Base-by-base conservation (phyloP, 2,888 invertebrate genomes). In the Amorpha juglandis region DNA sequence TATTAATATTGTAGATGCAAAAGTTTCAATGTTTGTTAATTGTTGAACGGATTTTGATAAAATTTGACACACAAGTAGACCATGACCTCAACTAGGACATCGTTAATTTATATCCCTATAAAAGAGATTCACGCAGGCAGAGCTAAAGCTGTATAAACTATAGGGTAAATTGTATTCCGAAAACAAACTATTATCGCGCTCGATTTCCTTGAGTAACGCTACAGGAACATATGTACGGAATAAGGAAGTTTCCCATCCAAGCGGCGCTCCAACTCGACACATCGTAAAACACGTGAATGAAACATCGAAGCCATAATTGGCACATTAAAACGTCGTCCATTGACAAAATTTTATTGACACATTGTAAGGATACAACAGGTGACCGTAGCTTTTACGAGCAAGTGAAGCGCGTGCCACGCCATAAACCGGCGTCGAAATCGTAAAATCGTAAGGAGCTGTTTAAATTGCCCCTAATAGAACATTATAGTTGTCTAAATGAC, bases 331-430 rank as follows among this genome's bases (percentile, higher is more conserved):
- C 78, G 81, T 80, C 83, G 81, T 78, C 83, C 89, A 89, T 89
- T 90, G 89, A 88, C 86, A 80, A 86, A 86, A 84, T 87, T 89
- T 88, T 88, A 89, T 89, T 84, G 86, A 83, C 85, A 86, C 81
- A 84, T 83, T 83, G 83, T 82, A 82, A 82, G 74, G 82, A 79
- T 74, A 86, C 90, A 90, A 90, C 92, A 92, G 91, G 91, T 92
- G 92, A 91, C 91, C 89, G 87, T 81, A 84, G 82, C 83, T 89
- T 91, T 88, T 91, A 91, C 88, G 89, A 88, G 78, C 87, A 80
- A 83, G 75, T 80, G 74, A 78, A 80, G 82, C 89, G 84, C 87
- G 88, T 87, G 89, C 80, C 82, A 75, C 71, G 78, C 81, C 79
- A 83, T 86, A 86, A 86, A 86, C 81, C 78, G 83, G 77, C 87